Conservation (phyloP, 2,113 vertebrate species). For the Calyptomena viridis region DNA sequence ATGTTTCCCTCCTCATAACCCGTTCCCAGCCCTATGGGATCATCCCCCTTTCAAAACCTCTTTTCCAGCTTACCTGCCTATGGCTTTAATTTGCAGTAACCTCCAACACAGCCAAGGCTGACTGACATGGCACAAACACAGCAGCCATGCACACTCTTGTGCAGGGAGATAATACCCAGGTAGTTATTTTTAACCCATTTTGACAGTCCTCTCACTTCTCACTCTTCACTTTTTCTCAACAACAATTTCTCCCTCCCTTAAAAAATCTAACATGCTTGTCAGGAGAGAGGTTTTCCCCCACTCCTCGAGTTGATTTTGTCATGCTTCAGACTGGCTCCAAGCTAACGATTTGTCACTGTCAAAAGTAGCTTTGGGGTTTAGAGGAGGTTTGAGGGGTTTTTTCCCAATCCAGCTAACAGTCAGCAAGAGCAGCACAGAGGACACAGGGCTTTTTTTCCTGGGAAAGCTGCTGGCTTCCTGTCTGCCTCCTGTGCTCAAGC, state of each 20-base stretch:
- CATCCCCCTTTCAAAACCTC: neutral
- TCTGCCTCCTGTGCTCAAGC: neutral
- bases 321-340: neutral
- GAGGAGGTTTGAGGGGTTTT: neutral
- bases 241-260: neutral
- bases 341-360: conserved; percentile 24
- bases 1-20: neutral
- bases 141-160: neutral
- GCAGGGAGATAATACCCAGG: neutral
- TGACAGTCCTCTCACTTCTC: neutral
- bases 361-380: conserved; percentile 9
- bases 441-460: conserved; percentile 41
- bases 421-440: conserved; percentile 9
- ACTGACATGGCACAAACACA: neutral
- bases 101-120: neutral
- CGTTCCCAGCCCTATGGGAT: neutral
- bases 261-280: neutral
- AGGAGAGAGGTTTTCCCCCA: neutral
- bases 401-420: neutral
- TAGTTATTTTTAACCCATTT: neutral
- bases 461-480: conserved; percentile 54
- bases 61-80: neutral
- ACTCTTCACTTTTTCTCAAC: neutral
- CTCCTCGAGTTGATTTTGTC: neutral
- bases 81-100: neutral